These are phyloP conservation scores for Psittacula cyanocephala DNA, from an alignment of 2,113 vertebrate genomes.

Conservation along the genomic window DNA sequence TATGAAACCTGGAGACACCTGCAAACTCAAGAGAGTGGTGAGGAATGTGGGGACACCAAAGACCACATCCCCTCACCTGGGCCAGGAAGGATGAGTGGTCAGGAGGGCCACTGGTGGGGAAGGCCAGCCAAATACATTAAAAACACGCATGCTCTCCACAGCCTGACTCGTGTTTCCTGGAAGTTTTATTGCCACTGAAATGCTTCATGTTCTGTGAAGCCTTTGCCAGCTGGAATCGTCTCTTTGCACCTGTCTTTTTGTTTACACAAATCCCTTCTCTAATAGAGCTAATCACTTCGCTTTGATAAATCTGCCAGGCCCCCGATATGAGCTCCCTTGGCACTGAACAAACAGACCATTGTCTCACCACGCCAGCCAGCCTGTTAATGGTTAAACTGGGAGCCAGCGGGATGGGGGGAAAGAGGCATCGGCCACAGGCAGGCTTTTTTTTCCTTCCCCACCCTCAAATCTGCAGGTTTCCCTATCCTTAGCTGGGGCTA, in stretches of 20 bases:
- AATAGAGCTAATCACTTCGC: conserved; percentile 83
- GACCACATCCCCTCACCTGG: not conserved
- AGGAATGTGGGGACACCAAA: not conserved
- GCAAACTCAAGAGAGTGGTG: not conserved
- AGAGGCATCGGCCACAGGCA: not conserved
- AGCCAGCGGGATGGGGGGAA: not conserved
- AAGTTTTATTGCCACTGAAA: conserved; percentile 78
- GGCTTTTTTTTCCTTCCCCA: not conserved
- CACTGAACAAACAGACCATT: conserved; percentile 76
- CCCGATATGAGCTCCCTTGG: conserved; percentile 70
- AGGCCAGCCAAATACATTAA: not conserved
- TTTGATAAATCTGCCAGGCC: conserved; percentile 86
- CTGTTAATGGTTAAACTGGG: conserved; percentile 81
- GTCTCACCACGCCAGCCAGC: conserved; percentile 57
- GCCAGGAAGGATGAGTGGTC: not conserved
- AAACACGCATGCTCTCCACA: not conserved
- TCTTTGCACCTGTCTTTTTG: conserved; percentile 85
- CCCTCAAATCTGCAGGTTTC: not conserved
- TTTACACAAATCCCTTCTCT: conserved; percentile 90
- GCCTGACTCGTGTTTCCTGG: conserved; percentile 58
- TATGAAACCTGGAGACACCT: not conserved
- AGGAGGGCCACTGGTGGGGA: not conserved
- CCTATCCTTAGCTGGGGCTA: not conserved
- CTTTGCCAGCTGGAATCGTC: conserved; percentile 75
- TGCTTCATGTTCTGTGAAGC: conserved; percentile 68